Percentiles rank a stretch among this genome's conserved stretches.
These are phyloP conservation scores for Rattus rattus DNA, from an alignment of 2,113 vertebrate species.

Conservation along the genomic window DNA sequence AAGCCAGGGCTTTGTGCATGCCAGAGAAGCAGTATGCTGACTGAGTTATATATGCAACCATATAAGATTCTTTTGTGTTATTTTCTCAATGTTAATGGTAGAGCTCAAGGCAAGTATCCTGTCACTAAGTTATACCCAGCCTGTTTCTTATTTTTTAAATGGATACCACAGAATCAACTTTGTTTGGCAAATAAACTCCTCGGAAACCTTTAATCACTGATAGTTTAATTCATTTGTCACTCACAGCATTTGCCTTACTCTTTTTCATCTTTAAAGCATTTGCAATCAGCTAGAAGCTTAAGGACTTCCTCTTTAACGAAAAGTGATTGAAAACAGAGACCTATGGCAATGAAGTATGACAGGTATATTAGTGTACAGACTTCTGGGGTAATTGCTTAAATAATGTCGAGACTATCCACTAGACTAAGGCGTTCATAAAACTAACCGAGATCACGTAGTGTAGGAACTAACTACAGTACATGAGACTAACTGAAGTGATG, in stretches of 20 bases:
- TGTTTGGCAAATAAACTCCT: not conserved
- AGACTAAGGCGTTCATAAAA: not conserved
- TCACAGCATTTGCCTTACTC: not conserved
- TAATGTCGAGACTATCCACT: not conserved
- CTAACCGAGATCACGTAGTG: not conserved
- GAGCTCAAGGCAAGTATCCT: not conserved
- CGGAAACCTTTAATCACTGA: not conserved
- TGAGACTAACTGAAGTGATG: not conserved
- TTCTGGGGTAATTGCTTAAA: constrained; percentile 22
- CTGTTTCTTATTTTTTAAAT: not conserved
- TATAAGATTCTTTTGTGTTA: not conserved
- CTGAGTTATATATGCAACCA: not conserved
- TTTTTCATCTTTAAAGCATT: not conserved
- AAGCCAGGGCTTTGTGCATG: not conserved
- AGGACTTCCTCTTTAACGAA: not conserved
- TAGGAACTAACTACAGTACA: not conserved
- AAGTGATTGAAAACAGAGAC: not conserved
- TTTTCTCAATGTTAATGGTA: not conserved
- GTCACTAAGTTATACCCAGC: not conserved
- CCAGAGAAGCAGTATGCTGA: not conserved
- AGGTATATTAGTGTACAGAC: not conserved
- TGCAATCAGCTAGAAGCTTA: not conserved
- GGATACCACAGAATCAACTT: not conserved
- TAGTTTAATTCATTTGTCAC: not conserved
- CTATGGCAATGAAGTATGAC: not conserved